Evolutionary conservation across 2,888 invertebrate species (phyloP), one percentile per base, ranked within the genome.

Genomic region (Hypsopygia costalis): DNA sequence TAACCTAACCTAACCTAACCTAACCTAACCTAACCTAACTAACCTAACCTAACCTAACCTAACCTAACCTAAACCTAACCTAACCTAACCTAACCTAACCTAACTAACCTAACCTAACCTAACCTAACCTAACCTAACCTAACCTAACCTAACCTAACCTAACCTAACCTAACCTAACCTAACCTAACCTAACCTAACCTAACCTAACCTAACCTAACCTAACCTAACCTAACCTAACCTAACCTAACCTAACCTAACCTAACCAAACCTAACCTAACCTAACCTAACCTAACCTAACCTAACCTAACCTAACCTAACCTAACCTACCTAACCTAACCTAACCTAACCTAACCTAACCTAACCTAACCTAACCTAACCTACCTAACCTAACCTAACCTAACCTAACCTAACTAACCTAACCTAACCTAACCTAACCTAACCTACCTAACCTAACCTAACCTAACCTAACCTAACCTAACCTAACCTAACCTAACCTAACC

Each of bases 381-480:
- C 43, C 43, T 43, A 40, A 40, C 43, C 43, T 40, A 40, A 40
- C 43, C 40, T 40, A 40, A 40, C 43, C 43, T 40, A 40, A 40
- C 43, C 43, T 43, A 34, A 30, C 36, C 36, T 36, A 30, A 30
- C 36, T 30, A 30, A 37, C 41, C 36, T 37, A 37, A 37, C 37
- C 37, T 41, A 37, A 34, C 37, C 37, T 22, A 37, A 34, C 34
- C 37, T 34, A 34, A 37, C 37, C 42, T 34, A 34, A 34, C 37
- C 37, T 37, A 21, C 16, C 16, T 36, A 21, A 20, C 36, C 36
- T 21, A 30, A 9, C 36, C 16, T 16, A 16, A 16, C 16, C 16
- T 16, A n/a, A 28, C 8, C 28, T 9, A n/a, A 28, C 8, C 35
- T 12, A 12, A 35, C 11, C 35, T 12, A 12, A 35, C 11, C 35